A percentile compares a stretch with the other conserved stretches of the same genome.
Evolutionary conservation across 2,888 invertebrate genomes (phyloP).

Genomic region (Epinotia demarniana): DNA sequence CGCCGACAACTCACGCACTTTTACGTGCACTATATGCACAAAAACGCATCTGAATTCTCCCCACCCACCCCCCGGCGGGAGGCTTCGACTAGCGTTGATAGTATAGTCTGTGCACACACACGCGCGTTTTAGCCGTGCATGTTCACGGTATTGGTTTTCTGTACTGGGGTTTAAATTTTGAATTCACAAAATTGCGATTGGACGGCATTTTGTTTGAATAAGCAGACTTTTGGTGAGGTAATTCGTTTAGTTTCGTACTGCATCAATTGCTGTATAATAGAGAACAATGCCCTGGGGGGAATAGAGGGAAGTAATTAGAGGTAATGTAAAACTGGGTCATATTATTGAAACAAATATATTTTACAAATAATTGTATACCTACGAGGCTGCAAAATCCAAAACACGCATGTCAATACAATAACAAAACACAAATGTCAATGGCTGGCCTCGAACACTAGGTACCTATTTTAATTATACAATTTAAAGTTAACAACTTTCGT

Average conservation of each 20-base stretch:
- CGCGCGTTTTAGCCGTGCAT: constrained; percentile 71
- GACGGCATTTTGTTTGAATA: constrained; percentile 82
- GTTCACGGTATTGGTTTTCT: constrained; percentile 81
- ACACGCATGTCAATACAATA: too few species aligned
- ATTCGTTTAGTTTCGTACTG: constrained; percentile 80
- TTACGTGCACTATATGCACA: constrained; percentile 79
- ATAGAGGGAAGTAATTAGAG: neutral
- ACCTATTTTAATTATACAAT: too few species aligned
- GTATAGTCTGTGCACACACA: constrained; percentile 59
- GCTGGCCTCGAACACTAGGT: too few species aligned
- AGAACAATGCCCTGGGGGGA: neutral
- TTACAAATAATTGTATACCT: too few species aligned
- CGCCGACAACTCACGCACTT: constrained; percentile 71
- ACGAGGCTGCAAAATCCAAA: too few species aligned
- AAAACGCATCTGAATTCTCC: constrained; percentile 81
- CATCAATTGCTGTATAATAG: constrained; percentile 60
- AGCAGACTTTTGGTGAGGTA: constrained; percentile 73
- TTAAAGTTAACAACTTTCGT: too few species aligned
- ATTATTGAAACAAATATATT: too few species aligned
- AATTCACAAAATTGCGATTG: constrained; percentile 84
- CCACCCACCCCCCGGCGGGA: constrained; percentile 69
- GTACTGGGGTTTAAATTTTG: constrained; percentile 82
- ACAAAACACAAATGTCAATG: too few species aligned
- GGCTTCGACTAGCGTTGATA: constrained; percentile 80
- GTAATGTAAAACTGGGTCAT: neutral